These are phyloP conservation scores for Zoroaster sp. DNA, from an alignment of 53 echinoderm and acorn worm species.

Conservation along the genomic window DNA sequence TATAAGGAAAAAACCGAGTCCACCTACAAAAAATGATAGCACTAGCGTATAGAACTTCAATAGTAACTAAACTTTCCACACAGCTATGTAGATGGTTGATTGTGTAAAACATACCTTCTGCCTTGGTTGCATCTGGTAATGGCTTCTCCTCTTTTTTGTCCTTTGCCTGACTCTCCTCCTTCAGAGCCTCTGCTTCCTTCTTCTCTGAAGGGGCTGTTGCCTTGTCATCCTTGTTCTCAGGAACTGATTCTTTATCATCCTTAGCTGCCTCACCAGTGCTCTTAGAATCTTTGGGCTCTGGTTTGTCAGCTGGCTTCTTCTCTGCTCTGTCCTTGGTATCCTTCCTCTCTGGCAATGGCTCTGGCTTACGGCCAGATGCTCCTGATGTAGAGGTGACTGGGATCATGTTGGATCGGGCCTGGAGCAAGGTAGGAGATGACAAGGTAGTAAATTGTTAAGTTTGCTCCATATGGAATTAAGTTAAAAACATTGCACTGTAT, in stretches of 20 bases:
- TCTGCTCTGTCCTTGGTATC: conserved; percentile 62
- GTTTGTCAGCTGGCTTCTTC: conserved; percentile 45
- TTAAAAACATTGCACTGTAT: background rate
- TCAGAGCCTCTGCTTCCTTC: conserved; percentile 6
- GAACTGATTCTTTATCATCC: background rate
- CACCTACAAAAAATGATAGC: too few relatives aligned
- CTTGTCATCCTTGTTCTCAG: conserved; percentile 20
- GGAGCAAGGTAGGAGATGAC: background rate
- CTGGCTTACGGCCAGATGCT: conserved; percentile 34
- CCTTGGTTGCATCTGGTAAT: background rate
- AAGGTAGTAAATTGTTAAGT: too few relatives aligned
- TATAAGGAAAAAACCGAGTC: too few relatives aligned
- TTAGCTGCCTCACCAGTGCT: background rate
- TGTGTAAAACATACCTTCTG: conserved; percentile 2
- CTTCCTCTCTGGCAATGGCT: conserved; percentile 57
- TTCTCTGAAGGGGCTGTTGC: conserved; percentile 28
- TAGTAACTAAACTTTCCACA: too few relatives aligned
- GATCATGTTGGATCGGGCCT: conserved; percentile 53
- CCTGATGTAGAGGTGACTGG: conserved; percentile 39
- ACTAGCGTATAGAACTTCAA: too few relatives aligned
- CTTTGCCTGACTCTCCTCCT: conserved; percentile 4
- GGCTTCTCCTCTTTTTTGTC: conserved; percentile 38
- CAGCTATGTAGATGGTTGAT: too few relatives aligned
- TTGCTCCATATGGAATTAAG: background rate
- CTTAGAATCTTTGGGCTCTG: conserved; percentile 13